A percentile compares a stretch with the other conserved stretches of the same genome.
These are phyloP conservation scores for Siphamia tubifer DNA, from an alignment of 2,113 vertebrate genomes.

Conservation along the genomic window DNA sequence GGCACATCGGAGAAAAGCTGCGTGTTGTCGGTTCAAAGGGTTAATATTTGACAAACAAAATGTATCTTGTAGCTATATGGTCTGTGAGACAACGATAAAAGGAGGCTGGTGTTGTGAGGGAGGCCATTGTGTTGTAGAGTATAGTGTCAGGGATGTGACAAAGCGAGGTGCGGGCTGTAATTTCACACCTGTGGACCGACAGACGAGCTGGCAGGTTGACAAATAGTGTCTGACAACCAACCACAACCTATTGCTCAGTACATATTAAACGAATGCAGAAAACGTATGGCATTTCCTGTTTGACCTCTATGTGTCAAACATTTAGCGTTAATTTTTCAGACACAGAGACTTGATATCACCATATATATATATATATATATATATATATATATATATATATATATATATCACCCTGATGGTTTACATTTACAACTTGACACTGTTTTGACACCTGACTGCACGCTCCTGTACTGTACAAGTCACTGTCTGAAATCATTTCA, in stretches of 20 bases:
- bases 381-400: no score
- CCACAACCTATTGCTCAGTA: background rate
- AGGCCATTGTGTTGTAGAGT: background rate
- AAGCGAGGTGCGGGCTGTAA: conserved; percentile 13
- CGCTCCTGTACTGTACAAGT: no score
- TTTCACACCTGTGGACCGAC: conserved; percentile 32
- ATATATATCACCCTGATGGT: no score
- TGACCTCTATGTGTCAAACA: no score
- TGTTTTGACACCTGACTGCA: no score
- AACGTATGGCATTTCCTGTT: no score
- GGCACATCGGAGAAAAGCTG: background rate
- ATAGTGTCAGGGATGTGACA: conserved; percentile 3
- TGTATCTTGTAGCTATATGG: background rate
- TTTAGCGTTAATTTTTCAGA: no score
- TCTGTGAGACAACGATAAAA: background rate
- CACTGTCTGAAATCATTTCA: no score
- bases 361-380: no score
- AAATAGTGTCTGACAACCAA: background rate
- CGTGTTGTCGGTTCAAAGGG: background rate
- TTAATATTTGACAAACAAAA: background rate
- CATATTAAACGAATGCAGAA: no score
- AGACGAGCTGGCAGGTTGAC: conserved; percentile 20
- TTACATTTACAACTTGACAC: no score
- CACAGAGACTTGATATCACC: no score
- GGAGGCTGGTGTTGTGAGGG: background rate